Base-by-base conservation (phyloP, 2,797 vertebrate species). In the Rhabdophis nuchalis region DNA sequence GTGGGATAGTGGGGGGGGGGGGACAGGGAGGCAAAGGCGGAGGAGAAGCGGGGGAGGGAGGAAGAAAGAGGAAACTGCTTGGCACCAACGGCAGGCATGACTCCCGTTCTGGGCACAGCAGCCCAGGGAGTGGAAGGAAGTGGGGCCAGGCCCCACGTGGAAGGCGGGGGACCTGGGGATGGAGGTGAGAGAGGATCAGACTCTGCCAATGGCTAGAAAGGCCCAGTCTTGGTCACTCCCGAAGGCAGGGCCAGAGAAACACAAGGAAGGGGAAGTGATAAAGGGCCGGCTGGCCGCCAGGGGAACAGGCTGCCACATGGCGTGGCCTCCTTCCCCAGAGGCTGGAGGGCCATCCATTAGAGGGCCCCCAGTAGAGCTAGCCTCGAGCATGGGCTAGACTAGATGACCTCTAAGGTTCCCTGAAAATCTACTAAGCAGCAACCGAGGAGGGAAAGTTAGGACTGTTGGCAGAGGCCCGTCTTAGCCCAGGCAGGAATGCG, bases 1-100 rank as follows among this genome's bases (percentile, higher is more conserved):
- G n/a, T 2, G 5, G 29, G 25, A 0, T 60, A 27, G 0, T 1
- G 61, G 12, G 64, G 14, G n/a, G 14, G 5, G 13, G 13, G 5
- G n/a, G 2, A 6, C n/a, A 18, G 14, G 16, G 18, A 72, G 64
- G 14, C 14, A 18, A 72, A 72, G 61, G 9, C 27, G 14, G 16
- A 72, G 36, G 68, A 16, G 68, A 36, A 20, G 14, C 2, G 7
- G 0, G 2, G 20, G 68, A 36, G 64, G n/a, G n/a, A 32, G n/a
- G 18, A 72, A 36, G n/a, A 9, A 20, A 72, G n/a, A 36, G 64
- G 64, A 72, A 72, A 72, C 2, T 18, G 14, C 64, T 32, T 32
- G n/a, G 14, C 64, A 2, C 64, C 1, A 16, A 72, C 3, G 18
- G 64, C 14, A 8, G 2, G 5, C 13, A 2, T 72, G 13, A 4